These are phyloP conservation scores for Latheticus oryzae DNA, from an alignment of 2,888 invertebrate genomes.

Conservation along the genomic window DNA sequence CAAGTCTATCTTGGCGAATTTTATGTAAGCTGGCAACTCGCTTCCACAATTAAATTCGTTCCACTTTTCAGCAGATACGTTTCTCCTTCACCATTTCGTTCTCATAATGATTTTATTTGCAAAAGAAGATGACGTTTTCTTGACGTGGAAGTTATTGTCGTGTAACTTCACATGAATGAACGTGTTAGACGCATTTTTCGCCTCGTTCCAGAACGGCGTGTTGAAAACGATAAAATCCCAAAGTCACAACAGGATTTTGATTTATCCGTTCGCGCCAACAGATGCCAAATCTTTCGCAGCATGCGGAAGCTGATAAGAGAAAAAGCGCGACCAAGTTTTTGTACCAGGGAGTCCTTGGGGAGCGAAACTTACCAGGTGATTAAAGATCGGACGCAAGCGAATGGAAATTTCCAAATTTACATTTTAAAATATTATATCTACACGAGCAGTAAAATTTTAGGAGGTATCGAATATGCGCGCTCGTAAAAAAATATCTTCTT, in stretches of 20 bases:
- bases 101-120: constrained; percentile 32
- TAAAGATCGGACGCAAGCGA: too few relatives aligned
- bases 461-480: too few relatives aligned
- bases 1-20: constrained; percentile 41
- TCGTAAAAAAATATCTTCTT: too few relatives aligned
- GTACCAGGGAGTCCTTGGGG: too few relatives aligned
- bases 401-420: too few relatives aligned
- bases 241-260: constrained; percentile 24
- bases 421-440: too few relatives aligned
- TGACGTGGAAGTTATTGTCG: neutral
- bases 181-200: constrained; percentile 9
- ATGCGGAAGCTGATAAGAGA: constrained; percentile 18
- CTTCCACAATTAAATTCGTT: constrained; percentile 44
- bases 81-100: constrained; percentile 26
- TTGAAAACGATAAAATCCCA: constrained; percentile 19
- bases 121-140: constrained; percentile 18
- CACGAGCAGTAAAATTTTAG: too few relatives aligned
- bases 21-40: constrained; percentile 43
- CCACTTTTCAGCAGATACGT: constrained; percentile 34
- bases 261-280: constrained; percentile 19
- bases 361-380: too few relatives aligned
- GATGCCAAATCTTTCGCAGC: constrained; percentile 15
- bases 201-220: constrained; percentile 2
- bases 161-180: constrained; percentile 11
- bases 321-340: constrained; percentile 7